These are phyloP conservation scores for Spheniscus mendiculus DNA, from an alignment of 2,113 vertebrate species.

Conservation along the genomic window DNA sequence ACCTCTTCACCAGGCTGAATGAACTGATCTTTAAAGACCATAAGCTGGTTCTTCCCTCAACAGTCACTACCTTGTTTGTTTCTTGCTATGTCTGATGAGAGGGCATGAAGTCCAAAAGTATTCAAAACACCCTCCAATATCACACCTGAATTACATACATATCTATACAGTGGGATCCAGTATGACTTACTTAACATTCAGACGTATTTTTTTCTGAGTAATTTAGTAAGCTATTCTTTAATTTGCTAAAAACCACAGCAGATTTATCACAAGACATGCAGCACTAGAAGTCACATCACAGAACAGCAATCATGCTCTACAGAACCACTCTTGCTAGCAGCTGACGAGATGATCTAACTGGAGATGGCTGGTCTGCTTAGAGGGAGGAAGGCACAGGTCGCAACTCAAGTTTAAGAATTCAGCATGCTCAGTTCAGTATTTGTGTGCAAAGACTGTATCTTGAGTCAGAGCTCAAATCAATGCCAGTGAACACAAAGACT, in stretches of 20 bases:
- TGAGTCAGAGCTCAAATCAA: background rate
- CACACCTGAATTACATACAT: background rate
- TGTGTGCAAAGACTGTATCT: background rate
- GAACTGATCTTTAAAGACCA: background rate
- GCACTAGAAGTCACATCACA: background rate
- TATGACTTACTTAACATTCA: background rate
- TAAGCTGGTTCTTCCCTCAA: background rate
- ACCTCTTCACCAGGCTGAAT: background rate
- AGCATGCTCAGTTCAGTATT: background rate
- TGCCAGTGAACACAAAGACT: background rate
- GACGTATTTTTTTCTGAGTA: background rate
- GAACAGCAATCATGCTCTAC: background rate
- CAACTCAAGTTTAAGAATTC: background rate
- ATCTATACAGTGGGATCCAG: background rate
- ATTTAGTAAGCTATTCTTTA: background rate
- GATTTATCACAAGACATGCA: background rate
- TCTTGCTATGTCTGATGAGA: background rate
- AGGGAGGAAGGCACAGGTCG: background rate
- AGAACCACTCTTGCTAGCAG: background rate
- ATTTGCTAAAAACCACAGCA: background rate
- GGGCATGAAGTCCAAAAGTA: background rate
- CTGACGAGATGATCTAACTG: background rate
- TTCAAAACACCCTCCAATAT: background rate
- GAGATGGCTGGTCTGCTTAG: background rate
- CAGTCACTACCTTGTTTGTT: background rate